Base-by-base conservation (phyloP, 2,113 vertebrate species). In the Camelus dromedarius region DNA sequence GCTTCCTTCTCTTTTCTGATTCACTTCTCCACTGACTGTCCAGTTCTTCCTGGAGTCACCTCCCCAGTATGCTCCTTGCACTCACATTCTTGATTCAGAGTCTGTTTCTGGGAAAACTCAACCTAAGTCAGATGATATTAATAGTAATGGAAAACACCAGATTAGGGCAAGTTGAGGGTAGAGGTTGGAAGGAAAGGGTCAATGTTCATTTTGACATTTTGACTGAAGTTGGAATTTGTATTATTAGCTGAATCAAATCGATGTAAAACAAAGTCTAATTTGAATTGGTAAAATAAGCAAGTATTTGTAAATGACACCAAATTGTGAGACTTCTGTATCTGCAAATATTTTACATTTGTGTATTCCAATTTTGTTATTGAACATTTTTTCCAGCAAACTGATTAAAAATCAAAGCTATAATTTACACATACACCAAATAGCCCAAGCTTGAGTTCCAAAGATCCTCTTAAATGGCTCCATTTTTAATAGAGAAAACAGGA, bases 351-450 rank as follows among this genome's bases (percentile, higher is more conserved):
- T 83, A 79, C 19, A 73, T 30, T 38, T 77, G 11, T 46, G 13
- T 48, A 28, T 69, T 77, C 12, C 76, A 50, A 12, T 91, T 93
- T 93, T 90, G 54, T 60, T 62, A 32, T 62, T 83, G 38, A 95
- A 35, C 12, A 72, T 24, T 50, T 58, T 77, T 82, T 50, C 46
- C 14, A 62, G 67, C 38, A 73, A 66, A 50, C 11, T 50, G 32
- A 95, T 70, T 64, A 82, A 93, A 88, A 77, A n/a, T 82, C 67
- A 91, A 82, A 87, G 50, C n/a, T 95, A n/a, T 77, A 35, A 54
- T 56, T 95, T 87, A 50, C 12, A 50, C 20, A 60, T 8, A 84
- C 62, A n/a, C 9, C n/a, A 72, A 28, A 66, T 3, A 81, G 18
- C 6, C 48, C 58, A 56, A 80, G 9, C 52, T 10, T 91, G 30